Percentiles rank a stretch among this genome's conserved stretches.
Evolutionary conservation across 2,113 vertebrate species (phyloP).

Genomic region (Burhinus oedicnemus): DNA sequence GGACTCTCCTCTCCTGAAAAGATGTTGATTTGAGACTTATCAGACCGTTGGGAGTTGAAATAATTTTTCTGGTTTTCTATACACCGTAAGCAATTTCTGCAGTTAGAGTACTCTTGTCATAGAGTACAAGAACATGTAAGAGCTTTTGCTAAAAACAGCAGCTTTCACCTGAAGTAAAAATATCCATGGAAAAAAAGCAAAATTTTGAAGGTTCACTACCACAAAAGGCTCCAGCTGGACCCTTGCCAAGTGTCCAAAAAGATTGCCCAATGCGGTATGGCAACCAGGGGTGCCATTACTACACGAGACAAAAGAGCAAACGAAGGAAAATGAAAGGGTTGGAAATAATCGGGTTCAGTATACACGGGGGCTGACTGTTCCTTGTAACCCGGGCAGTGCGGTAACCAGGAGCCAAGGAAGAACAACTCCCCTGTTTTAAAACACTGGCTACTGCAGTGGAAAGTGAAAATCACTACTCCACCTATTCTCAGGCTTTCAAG

Average conservation of each 20-base stretch:
- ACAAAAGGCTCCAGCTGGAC: neutral
- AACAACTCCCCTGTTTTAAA: conserved; percentile 34
- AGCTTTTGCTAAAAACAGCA: neutral
- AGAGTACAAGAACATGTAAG: neutral
- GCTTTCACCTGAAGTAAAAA: neutral
- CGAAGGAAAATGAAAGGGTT: neutral
- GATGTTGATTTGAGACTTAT: neutral
- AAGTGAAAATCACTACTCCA: conserved; percentile 37
- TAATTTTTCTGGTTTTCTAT: neutral
- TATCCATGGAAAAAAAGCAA: neutral
- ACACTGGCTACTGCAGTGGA: neutral
- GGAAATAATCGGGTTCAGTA: neutral
- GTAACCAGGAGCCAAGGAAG: neutral
- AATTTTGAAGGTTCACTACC: neutral
- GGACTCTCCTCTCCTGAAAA: neutral
- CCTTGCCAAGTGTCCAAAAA: neutral
- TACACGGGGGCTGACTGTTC: neutral
- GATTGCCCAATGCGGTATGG: rapidly evolving
- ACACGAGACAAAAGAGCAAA: neutral
- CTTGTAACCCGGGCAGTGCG: neutral
- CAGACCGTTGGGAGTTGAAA: neutral
- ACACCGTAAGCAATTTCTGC: neutral
- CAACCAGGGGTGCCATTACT: neutral
- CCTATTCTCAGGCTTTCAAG: conserved; percentile 15
- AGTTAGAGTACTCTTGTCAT: neutral